Conservation (phyloP, 1,140 invertebrate species). For the Tetragonula clypearis region DNA sequence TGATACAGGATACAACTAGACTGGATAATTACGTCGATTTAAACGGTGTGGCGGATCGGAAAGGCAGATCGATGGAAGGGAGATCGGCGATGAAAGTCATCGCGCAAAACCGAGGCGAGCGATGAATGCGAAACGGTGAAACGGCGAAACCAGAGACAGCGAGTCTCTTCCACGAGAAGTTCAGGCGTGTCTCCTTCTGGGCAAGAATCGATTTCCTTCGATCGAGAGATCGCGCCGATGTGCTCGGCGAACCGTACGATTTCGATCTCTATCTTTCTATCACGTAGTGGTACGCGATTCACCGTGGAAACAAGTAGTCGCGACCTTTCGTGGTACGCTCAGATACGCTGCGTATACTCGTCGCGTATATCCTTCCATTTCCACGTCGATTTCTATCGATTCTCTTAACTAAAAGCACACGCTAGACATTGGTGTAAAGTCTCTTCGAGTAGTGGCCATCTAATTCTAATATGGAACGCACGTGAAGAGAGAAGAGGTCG, state of each 20-base stretch:
- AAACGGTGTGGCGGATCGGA: not conserved
- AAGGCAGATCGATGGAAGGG: too few relatives aligned
- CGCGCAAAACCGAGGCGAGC: not conserved
- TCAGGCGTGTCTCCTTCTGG: not conserved
- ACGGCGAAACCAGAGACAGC: not conserved
- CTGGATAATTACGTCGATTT: not conserved
- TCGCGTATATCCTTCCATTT: not conserved
- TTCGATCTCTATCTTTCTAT: constrained; percentile 58
- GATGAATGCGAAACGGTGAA: not conserved
- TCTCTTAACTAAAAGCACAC: not conserved
- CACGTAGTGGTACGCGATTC: not conserved
- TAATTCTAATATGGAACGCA: not conserved
- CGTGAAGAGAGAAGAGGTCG: not conserved
- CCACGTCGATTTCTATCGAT: not conserved
- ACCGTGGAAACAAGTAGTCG: constrained; percentile 7
- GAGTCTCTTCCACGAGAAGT: too few relatives aligned
- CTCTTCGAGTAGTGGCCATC: not conserved
- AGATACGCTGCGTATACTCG: not conserved
- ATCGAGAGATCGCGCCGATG: not conserved
- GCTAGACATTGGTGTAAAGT: not conserved
- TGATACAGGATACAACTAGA: not conserved
- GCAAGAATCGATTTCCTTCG: constrained; percentile 5
- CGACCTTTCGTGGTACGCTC: not conserved
- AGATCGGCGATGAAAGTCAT: not conserved
- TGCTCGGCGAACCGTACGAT: constrained; percentile 56